phyloP scores from a whole-genome alignment of 2,888 invertebrate species.

The Seira ritae region DNA sequence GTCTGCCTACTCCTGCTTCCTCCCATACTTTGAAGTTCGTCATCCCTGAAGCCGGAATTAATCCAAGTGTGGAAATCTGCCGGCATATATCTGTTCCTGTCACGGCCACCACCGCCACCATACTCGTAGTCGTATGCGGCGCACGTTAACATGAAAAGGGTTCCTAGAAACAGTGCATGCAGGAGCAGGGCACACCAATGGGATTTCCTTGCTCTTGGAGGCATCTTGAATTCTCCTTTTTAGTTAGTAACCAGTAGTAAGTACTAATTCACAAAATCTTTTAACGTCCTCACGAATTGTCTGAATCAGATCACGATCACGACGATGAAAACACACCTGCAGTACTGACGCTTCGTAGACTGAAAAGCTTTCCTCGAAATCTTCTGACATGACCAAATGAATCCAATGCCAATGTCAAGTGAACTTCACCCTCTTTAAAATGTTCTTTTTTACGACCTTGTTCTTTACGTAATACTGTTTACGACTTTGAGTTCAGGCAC shows the following conservation, averaged over 20 bases:
- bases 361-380: not conserved
- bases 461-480: slow-evolving; percentile 15
- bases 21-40: slow-evolving; percentile 6
- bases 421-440: not conserved
- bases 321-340: not conserved
- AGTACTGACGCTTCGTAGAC: not conserved
- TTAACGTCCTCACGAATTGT: not conserved
- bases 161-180: slow-evolving; percentile 7
- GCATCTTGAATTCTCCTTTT: not conserved
- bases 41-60: not conserved
- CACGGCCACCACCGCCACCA: not conserved
- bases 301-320: not conserved
- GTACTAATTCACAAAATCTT: too few relatives aligned
- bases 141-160: not conserved
- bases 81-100: slow-evolving; percentile 20
- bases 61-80: slow-evolving; percentile 15
- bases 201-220: not conserved
- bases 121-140: slow-evolving; percentile 3
- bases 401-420: not conserved
- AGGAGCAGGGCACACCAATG: not conserved
- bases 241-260: too few relatives aligned
- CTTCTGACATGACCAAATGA: slow-evolving; percentile 16
- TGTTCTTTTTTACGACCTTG: slow-evolving; percentile 11
- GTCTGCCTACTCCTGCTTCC: not conserved
- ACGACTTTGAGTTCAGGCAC: not conserved